Conservation (phyloP, 2,113 vertebrate species). For the Xerus inauris region DNA sequence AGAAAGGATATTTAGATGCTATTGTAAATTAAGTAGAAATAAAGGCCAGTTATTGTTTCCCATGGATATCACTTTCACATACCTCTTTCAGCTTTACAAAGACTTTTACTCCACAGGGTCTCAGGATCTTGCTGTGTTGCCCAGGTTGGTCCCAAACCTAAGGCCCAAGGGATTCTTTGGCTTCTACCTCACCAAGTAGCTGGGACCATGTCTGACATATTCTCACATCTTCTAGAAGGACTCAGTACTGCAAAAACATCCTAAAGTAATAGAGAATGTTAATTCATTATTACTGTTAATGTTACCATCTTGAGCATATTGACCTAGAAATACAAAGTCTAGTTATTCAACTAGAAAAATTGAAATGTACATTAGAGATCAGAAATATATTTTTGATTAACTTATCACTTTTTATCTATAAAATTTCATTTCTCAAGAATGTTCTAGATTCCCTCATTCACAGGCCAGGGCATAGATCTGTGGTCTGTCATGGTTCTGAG, state of each 20-base stretch:
- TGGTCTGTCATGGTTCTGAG: background rate
- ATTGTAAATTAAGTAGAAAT: conserved; percentile 21
- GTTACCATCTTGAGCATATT: background rate
- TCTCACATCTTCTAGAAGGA: conserved; percentile 21
- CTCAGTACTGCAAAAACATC: background rate
- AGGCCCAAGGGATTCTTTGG: background rate
- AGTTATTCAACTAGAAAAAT: conserved; percentile 7
- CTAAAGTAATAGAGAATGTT: background rate
- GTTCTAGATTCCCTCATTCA: background rate
- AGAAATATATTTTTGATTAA: background rate
- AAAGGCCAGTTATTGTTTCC: conserved; percentile 10
- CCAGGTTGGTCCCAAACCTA: background rate
- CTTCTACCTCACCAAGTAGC: background rate
- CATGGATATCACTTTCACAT: background rate
- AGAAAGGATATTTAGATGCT: conserved; percentile 42
- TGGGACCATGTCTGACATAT: background rate
- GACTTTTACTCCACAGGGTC: background rate
- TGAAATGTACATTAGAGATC: conserved; percentile 4
- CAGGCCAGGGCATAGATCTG: background rate
- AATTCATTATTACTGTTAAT: background rate
- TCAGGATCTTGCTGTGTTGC: too few relatives aligned
- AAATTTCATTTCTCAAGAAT: background rate
- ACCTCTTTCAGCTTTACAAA: background rate
- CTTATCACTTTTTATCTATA: background rate
- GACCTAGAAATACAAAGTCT: background rate